Conservation (phyloP, 1,140 invertebrate genomes). For the Dermatophagoides farinae region DNA sequence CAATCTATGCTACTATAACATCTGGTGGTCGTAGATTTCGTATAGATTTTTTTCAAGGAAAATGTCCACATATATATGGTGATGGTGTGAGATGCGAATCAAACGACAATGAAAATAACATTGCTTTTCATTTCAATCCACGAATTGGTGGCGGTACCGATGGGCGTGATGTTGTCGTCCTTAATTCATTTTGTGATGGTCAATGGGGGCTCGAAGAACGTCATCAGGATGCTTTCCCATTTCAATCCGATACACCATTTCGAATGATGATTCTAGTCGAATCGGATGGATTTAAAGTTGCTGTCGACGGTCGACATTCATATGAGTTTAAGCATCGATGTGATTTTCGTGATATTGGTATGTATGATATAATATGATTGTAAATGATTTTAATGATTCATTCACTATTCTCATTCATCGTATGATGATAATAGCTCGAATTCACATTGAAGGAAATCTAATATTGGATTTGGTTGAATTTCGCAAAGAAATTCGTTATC, state of each 20-base stretch:
- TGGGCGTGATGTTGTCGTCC: background rate
- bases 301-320: background rate
- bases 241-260: background rate
- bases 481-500: constrained; percentile 1
- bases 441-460: background rate
- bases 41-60: too few relatives aligned
- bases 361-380: background rate
- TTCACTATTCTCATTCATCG: background rate
- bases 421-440: background rate
- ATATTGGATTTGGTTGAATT: background rate
- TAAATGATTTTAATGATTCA: background rate
- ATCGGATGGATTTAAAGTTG: background rate
- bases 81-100: background rate
- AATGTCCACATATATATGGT: too few relatives aligned
- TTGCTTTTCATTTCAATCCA: constrained; percentile 6
- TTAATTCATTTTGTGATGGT: background rate
- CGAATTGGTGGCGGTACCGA: background rate
- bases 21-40: too few relatives aligned
- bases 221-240: background rate
- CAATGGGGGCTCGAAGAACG: background rate
- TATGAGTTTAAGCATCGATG: background rate
- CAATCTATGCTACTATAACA: background rate
- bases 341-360: background rate
- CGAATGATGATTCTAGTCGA: constrained; percentile 7
- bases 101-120: background rate